Base-by-base conservation (phyloP, 2,888 invertebrate species). In the Uloborus plumipes region DNA sequence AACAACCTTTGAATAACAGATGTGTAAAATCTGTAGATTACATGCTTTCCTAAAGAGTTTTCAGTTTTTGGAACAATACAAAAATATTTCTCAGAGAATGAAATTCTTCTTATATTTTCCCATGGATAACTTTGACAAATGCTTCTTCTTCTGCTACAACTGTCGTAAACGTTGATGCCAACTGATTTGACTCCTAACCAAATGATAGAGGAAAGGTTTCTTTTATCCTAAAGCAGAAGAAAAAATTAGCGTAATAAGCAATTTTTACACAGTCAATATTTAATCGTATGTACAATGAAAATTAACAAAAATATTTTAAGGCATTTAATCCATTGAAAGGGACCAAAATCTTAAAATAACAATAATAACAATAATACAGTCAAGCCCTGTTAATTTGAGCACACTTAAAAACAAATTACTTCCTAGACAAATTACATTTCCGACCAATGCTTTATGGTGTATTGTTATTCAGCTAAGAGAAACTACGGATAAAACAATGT, bases 161-260 rank as follows among this genome's bases (percentile, higher is more conserved):
- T 71, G 51, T 85, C 79, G 80, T 80, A 85, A 4, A 85, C 73
- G 47, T 75, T 72, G n/a, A 85, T 79, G 14, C 85, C 85, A 50
- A 51, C 73, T 15, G 69, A 50, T 20, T 70, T 67, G 22, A 85
- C 78, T 16, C 84, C 82, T 4, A 85, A 14, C 72, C 84, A 84
- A 26, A 85, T 76, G 6, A 47, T 51, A 9, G 84, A 85, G 14
- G 84, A 70, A 1, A 50, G n/a, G 58, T 84, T 76, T 15, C 65
- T 77, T 49, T 85, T 85, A 66, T 84, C 85, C 85, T 85, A 18
- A 15, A 53, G 58, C 51, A 26, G 13, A 20, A 31, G 13, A 51
- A 61, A 51, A 51, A 31, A 58, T 6, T 71, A 3, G 15, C 58
- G 15, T 61, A 22, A 18, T 70, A 47, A 14, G 20, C 18, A 55